Base-by-base conservation (phyloP, 92 coral and sea anemone genomes). In the Palythoa grandis region DNA sequence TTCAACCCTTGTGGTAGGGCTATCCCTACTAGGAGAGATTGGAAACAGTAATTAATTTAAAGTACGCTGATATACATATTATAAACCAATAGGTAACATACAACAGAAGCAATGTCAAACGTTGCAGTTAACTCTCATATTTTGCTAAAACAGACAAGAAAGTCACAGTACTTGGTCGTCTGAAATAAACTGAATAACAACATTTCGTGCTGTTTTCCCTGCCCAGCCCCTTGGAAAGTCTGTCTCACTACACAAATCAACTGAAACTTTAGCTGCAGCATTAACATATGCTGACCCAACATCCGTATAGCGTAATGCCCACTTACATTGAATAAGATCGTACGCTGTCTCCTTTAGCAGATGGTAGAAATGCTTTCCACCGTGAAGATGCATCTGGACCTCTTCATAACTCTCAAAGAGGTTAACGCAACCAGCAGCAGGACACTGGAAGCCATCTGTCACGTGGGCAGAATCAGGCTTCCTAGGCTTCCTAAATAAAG, bases 361-460 rank as follows among this genome's bases (percentile, higher is more conserved):
- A 16, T 24, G 37, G 25, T 66, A 66, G 3, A 79, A n/a, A 86
- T 89, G 86, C 24, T 70, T 89, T 5, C 92, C 92, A 52, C 69
- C 85, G 52, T 89, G 89, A 74, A 86, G 86, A 87, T 89, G 86
- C 65, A 38, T 50, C 71, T 89, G 82, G 54, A 86, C 86, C 10
- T 60, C 54, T 43, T 38, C 23, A 58, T 23, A 69, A 50, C 79
- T 76, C 56, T 77, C 84, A 77, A 53, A 85, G 7, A 74, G 69
- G 70, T 89, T 85, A 69, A 85, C 72, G 54, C 92, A 89, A 17
- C 88, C 86, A 25, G 74, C 82, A 75, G 54, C 89, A 16, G 77
- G 83, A 48, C 89, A 85, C 71, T 20, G 71, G 37, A 66, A 66
- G 2, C 71, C 25, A n/a, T 66, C 25, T n/a, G 25, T 66, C 71